Evolutionary conservation across 2,113 vertebrate genomes (phyloP).

Genomic region (Malurus alboscapulatus): DNA sequence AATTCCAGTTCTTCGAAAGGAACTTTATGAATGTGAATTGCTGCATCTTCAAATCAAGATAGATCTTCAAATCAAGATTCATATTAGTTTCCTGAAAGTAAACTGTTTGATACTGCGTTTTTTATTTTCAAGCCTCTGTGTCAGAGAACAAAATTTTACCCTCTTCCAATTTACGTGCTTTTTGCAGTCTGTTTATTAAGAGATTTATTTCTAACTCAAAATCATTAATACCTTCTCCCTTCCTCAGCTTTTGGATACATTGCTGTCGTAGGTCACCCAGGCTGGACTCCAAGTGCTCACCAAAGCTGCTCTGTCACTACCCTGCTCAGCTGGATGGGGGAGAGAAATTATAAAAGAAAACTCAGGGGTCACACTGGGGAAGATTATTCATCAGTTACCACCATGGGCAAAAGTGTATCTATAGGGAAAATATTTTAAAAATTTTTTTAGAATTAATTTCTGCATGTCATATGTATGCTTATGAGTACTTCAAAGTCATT

Average conservation of each 20-base stretch:
- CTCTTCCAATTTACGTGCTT: neutral
- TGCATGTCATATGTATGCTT: neutral
- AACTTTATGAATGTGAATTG: neutral
- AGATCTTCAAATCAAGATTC: neutral
- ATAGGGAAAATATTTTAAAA: neutral
- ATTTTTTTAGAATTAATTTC: neutral
- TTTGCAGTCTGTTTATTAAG: neutral
- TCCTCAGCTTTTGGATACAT: neutral
- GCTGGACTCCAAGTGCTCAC: neutral
- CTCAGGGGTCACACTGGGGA: neutral
- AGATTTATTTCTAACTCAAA: neutral
- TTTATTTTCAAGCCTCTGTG: neutral
- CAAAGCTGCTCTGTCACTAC: neutral
- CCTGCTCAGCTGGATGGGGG: neutral
- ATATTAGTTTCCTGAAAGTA: neutral
- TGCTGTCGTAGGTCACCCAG: neutral
- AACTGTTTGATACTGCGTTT: neutral
- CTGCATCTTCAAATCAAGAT: neutral
- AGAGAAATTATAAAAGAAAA: neutral
- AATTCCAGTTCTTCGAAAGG: neutral
- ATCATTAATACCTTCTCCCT: neutral
- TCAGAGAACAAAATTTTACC: neutral
- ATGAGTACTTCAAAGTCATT: neutral
- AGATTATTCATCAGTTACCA: rapidly evolving
- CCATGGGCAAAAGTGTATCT: neutral